These are phyloP conservation scores for Pseudomyrmex concolor DNA, from an alignment of 1,140 invertebrate species.

Conservation along the genomic window DNA sequence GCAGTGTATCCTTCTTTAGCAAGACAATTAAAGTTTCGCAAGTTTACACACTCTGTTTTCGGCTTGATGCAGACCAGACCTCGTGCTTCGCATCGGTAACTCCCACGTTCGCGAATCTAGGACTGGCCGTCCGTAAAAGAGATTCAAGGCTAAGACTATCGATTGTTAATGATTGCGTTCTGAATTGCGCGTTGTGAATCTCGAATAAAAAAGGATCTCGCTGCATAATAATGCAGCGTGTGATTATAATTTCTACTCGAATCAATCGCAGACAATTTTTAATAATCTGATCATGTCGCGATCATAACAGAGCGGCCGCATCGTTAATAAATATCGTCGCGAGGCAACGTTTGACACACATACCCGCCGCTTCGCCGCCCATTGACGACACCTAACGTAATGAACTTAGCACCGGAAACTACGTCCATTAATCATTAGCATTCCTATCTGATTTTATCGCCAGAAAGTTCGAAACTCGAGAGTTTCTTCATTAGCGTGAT, in stretches of 20 bases:
- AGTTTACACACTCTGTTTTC: constrained; percentile 29
- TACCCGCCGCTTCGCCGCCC: too few relatives aligned
- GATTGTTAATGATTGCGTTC: constrained; percentile 27
- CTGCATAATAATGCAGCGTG: background rate
- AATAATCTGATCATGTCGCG: too few relatives aligned
- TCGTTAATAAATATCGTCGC: too few relatives aligned
- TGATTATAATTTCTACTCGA: background rate
- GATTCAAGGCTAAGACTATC: constrained; percentile 50
- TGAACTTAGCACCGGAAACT: constrained; percentile 12
- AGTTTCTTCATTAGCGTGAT: constrained; percentile 42
- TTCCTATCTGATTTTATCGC: constrained; percentile 39
- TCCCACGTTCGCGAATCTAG: constrained; percentile 61
- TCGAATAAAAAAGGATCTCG: background rate
- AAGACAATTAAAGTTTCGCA: constrained; percentile 17
- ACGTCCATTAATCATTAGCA: constrained; percentile 33
- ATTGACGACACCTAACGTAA: constrained; percentile 17
- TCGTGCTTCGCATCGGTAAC: constrained; percentile 39
- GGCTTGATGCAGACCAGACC: constrained; percentile 42
- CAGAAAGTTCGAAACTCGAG: constrained; percentile 13
- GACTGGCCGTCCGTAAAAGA: constrained; percentile 44
- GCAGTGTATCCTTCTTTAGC: background rate
- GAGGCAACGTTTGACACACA: too few relatives aligned
- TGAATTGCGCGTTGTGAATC: background rate
- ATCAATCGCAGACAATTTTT: background rate
- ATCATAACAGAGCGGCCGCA: too few relatives aligned